Evolutionary conservation across 1,140 invertebrate species (phyloP).

Genomic region (Ruditapes philippinarum): DNA sequence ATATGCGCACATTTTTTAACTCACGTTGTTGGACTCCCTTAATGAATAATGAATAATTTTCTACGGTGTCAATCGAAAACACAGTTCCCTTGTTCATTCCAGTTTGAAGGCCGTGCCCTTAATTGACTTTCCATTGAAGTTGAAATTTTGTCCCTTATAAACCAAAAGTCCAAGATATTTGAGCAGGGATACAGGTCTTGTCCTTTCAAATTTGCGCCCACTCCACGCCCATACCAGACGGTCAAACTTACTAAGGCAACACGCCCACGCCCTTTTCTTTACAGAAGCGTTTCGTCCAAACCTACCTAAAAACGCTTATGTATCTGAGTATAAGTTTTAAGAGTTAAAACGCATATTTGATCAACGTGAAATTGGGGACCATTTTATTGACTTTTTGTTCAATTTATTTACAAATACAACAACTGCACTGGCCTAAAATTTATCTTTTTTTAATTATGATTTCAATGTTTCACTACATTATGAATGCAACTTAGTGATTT

Average conservation of each 20-base stretch:
- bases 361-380: neutral
- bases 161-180: neutral
- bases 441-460: neutral
- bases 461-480: no score
- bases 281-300: neutral
- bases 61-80: neutral
- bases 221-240: neutral
- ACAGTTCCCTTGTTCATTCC: neutral
- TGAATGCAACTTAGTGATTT: neutral
- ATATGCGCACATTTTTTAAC: neutral
- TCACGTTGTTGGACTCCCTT: neutral
- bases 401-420: no score
- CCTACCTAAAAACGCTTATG: neutral
- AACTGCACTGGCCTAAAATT: no score
- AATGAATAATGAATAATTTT: neutral
- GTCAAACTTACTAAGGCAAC: neutral
- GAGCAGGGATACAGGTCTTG: neutral
- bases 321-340: neutral
- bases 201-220: neutral
- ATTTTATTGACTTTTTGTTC: neutral
- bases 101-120: neutral
- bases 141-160: neutral
- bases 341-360: neutral
- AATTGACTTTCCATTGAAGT: neutral
- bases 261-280: neutral